Evolutionary conservation across 2,888 invertebrate species (phyloP).

Genomic region (Brenthis hecate): DNA sequence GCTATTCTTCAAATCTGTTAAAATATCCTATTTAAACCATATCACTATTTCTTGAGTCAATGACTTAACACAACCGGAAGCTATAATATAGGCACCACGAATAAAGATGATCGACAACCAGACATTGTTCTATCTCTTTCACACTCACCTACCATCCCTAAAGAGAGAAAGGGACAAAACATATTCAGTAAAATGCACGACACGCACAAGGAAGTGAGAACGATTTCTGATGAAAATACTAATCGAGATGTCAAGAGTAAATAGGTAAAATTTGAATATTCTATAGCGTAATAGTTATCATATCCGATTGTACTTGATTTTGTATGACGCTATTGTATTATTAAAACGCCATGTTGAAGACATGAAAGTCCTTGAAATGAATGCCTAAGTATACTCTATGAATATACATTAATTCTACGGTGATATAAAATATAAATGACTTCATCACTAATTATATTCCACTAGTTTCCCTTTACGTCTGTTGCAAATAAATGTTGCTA

Average conservation of each 20-base stretch:
- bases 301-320: constrained; percentile 39
- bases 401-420: no score
- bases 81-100: constrained; percentile 78
- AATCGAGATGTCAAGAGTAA: constrained; percentile 55
- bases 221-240: constrained; percentile 76
- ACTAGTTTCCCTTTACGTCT: no score
- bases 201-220: constrained; percentile 79
- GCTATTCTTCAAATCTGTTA: no score
- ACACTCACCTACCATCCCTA: constrained; percentile 38
- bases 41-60: constrained; percentile 58
- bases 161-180: constrained; percentile 50
- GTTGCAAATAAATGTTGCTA: no score
- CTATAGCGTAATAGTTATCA: constrained; percentile 39
- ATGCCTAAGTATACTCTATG: not conserved
- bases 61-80: constrained; percentile 75
- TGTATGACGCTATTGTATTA: constrained; percentile 15
- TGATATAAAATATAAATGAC: no score
- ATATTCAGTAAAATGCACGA: constrained; percentile 66
- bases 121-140: constrained; percentile 56
- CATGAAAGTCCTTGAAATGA: not conserved
- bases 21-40: constrained; percentile 12
- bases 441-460: no score
- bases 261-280: constrained; percentile 47
- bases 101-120: constrained; percentile 79
- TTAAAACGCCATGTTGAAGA: not conserved